Conservation (phyloP, 2,797 vertebrate genomes). For the Microctenopoma steveboyesi region DNA sequence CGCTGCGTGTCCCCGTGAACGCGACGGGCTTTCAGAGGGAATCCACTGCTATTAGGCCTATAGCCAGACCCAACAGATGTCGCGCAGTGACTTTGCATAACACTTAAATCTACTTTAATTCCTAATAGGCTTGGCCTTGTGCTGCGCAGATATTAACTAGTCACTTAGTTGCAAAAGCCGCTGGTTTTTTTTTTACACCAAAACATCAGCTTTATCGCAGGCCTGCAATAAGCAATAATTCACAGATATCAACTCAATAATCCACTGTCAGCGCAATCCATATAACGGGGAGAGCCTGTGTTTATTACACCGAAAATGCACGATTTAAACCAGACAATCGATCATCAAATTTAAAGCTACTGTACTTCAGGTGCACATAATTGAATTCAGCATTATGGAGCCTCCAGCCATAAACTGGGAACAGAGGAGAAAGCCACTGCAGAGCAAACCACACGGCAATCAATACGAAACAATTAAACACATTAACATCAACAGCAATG, state of each 20-base stretch:
- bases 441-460: constrained; percentile 78
- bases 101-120: constrained; percentile 85
- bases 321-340: constrained; percentile 75
- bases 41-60: constrained; percentile 69
- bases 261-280: constrained; percentile 58
- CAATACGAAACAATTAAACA: constrained; percentile 87
- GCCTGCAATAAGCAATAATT: constrained; percentile 53
- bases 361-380: constrained; percentile 82
- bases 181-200: constrained; percentile 25
- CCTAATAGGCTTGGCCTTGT: constrained; percentile 81
- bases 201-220: constrained; percentile 60
- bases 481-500: constrained; percentile 82
- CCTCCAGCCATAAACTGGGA: constrained; percentile 76
- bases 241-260: constrained; percentile 67
- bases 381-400: constrained; percentile 81
- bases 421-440: constrained; percentile 57
- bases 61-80: constrained; percentile 81
- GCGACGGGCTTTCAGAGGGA: constrained; percentile 51
- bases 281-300: constrained; percentile 20
- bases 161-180: constrained; percentile 69
- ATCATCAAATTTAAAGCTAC: constrained; percentile 79
- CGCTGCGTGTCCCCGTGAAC: constrained; percentile 50
- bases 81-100: constrained; percentile 81
- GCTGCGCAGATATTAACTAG: constrained; percentile 78
- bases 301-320: constrained; percentile 74